Conservation (phyloP, 2,888 invertebrate species). For the Hyalella azteca region DNA sequence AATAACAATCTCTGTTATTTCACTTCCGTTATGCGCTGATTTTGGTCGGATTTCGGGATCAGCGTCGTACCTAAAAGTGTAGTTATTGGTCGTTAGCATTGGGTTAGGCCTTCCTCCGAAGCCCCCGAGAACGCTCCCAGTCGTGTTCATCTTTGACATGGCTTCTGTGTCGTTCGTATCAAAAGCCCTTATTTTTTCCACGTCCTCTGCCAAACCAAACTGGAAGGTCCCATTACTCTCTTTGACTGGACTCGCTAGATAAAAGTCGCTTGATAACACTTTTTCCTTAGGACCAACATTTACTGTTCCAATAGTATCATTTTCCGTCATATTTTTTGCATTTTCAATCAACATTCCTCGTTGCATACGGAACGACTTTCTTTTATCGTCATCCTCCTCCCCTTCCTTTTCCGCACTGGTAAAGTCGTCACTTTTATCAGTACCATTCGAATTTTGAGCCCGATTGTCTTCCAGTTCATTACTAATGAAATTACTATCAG, state of each 20-base stretch:
- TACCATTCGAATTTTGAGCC: no score
- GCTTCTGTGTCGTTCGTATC: not conserved
- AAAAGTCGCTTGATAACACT: not conserved
- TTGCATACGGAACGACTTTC: no score
- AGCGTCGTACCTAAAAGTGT: conserved; percentile 3
- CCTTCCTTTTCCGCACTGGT: no score
- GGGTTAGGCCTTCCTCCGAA: conserved; percentile 4
- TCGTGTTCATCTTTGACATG: not conserved
- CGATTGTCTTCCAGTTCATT: no score
- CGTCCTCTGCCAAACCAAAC: not conserved
- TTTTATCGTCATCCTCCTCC: no score
- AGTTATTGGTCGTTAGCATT: not conserved
- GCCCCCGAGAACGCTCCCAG: not conserved
- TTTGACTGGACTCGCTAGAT: not conserved
- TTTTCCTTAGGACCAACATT: not conserved
- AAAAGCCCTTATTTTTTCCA: not conserved
- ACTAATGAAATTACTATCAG: no score
- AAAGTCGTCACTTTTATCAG: no score
- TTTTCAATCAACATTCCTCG: no score
- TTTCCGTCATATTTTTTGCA: not conserved
- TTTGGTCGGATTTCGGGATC: not conserved
- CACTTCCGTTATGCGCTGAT: not conserved
- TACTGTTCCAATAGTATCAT: not conserved
- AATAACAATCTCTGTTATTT: conserved; percentile 6
- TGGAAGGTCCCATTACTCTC: not conserved